These are phyloP conservation scores for Toxotes chatareus DNA, from an alignment of 2,113 vertebrate species.

Conservation along the genomic window DNA sequence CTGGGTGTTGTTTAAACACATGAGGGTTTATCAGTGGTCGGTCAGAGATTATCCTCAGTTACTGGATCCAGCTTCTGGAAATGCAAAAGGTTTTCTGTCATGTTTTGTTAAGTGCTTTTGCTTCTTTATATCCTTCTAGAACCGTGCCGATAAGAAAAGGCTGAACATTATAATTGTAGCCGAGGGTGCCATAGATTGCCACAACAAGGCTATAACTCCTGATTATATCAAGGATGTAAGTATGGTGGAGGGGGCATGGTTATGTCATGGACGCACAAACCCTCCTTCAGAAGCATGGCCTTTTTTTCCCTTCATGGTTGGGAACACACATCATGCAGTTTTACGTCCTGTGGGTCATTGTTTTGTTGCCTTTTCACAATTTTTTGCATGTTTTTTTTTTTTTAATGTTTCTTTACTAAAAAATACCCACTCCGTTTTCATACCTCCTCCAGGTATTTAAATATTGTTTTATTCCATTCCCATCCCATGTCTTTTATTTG, in stretches of 20 bases:
- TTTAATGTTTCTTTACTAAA: background rate
- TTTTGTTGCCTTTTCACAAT: background rate
- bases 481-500: background rate
- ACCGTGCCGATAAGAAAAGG: constrained; percentile 85
- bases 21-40: background rate
- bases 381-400: constrained; percentile 3
- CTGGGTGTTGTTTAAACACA: background rate
- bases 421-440: background rate
- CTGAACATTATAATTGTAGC: constrained; percentile 89
- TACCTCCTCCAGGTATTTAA: background rate
- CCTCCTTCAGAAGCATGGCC: constrained; percentile 32
- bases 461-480: background rate
- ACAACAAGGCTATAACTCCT: constrained; percentile 91
- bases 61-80: constrained; percentile 50
- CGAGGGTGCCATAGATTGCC: constrained; percentile 90
- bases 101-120: constrained; percentile 37
- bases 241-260: constrained; percentile 41
- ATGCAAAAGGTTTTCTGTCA: constrained; percentile 61
- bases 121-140: constrained; percentile 70
- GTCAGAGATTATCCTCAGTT: background rate
- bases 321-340: too few species aligned
- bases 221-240: constrained; percentile 95
- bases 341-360: background rate
- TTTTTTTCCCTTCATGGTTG: constrained; percentile 1
- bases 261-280: background rate